phyloP scores from a whole-genome alignment of 2,113 vertebrate genomes.

The Anarhynchus alexandrinus region DNA sequence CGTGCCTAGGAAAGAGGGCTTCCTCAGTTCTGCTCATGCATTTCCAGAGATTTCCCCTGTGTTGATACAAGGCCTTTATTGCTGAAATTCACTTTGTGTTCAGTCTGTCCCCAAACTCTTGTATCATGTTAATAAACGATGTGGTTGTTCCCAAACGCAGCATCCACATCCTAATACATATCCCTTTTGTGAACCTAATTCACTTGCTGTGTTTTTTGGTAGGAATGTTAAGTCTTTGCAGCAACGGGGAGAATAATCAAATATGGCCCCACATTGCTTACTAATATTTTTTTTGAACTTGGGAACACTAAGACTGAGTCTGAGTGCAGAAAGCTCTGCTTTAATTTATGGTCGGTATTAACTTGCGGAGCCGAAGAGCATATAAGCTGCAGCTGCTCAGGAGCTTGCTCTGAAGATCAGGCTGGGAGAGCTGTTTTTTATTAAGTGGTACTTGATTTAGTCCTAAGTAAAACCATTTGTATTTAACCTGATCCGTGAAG shows the following conservation, averaged over 20 bases:
- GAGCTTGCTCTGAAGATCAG: background rate
- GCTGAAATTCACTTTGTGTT: background rate
- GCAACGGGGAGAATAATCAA: background rate
- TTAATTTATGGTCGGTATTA: background rate
- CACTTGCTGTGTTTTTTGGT: background rate
- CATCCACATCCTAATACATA: background rate
- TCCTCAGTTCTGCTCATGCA: background rate
- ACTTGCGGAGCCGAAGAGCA: background rate
- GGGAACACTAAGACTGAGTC: background rate
- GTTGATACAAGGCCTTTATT: background rate
- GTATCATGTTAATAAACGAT: fast-evolving
- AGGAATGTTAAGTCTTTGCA: background rate
- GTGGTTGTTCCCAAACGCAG: background rate
- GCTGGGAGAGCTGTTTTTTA: background rate
- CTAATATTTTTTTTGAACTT: background rate
- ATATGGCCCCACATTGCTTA: fast-evolving
- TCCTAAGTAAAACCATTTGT: background rate
- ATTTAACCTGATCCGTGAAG: background rate
- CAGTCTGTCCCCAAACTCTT: background rate
- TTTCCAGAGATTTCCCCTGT: background rate
- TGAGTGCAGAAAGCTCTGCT: background rate
- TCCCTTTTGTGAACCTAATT: background rate
- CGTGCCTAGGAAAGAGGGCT: fast-evolving
- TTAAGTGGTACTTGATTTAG: background rate
- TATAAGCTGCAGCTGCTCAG: background rate